Percentiles rank a stretch among this genome's conserved stretches.
These are phyloP conservation scores for Leptestheria dahalacensis DNA, from an alignment of 1,140 invertebrate genomes.

Conservation along the genomic window DNA sequence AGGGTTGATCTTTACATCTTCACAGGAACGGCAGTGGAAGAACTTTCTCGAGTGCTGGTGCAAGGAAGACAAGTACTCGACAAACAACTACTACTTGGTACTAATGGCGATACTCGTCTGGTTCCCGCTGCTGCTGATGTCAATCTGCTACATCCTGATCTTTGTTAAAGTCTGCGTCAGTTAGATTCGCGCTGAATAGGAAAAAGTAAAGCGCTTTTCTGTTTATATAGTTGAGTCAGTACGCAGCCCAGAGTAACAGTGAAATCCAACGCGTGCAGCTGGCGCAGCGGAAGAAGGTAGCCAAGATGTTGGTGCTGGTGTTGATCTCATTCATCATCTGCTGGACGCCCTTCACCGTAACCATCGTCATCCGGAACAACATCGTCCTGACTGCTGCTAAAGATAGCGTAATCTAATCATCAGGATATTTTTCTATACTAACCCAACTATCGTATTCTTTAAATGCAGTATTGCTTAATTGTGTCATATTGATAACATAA, in stretches of 20 bases:
- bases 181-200: too few relatives aligned
- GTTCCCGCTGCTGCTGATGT: constrained; percentile 49
- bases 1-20: not conserved
- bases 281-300: constrained; percentile 34
- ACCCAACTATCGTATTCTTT: not conserved
- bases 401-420: too few relatives aligned
- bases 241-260: not conserved
- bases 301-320: constrained; percentile 50
- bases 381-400: constrained; percentile 21
- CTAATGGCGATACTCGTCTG: constrained; percentile 50
- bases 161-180: constrained; percentile 46
- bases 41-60: constrained; percentile 52
- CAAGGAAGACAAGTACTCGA: constrained; percentile 40
- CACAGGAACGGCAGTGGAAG: constrained; percentile 46
- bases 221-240: not conserved
- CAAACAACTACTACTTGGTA: constrained; percentile 55
- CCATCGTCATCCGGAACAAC: constrained; percentile 43
- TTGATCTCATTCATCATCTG: constrained; percentile 46
- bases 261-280: constrained; percentile 1
- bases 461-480: not conserved
- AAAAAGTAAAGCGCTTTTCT: not conserved
- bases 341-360: constrained; percentile 48
- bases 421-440: constrained; percentile 7
- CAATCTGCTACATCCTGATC: constrained; percentile 45
- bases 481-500: too few relatives aligned